Evolutionary conservation across 2,888 invertebrate genomes (phyloP).

Genomic region (Philhelius pedissequus): DNA sequence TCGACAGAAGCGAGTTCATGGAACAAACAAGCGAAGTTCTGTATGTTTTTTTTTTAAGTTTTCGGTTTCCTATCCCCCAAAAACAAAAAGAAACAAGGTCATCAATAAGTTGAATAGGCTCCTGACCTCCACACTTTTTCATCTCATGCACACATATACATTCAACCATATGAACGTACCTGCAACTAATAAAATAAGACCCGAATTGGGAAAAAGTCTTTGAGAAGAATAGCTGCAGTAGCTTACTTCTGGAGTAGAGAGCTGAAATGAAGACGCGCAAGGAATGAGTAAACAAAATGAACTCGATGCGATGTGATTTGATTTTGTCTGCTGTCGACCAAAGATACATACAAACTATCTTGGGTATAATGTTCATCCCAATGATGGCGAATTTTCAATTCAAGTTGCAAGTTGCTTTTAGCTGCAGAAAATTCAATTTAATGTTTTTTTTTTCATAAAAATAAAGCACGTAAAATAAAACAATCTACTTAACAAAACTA

Average conservation of each 20-base stretch:
- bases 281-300: conserved; percentile 43
- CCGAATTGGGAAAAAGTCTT: conserved; percentile 27
- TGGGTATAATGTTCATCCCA: neutral
- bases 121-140: conserved; percentile 22
- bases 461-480: neutral
- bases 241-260: conserved; percentile 11
- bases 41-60: neutral
- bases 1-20: neutral
- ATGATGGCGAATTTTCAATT: neutral
- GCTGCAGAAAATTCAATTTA: neutral
- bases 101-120: conserved; percentile 35
- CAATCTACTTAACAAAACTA: neutral
- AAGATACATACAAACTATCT: neutral
- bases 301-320: conserved; percentile 30
- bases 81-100: conserved; percentile 49
- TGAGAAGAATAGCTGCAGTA: conserved; percentile 36
- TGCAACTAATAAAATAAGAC: conserved; percentile 8
- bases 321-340: conserved; percentile 21
- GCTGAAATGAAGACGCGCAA: conserved; percentile 44
- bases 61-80: conserved; percentile 15
- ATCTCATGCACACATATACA: conserved; percentile 2
- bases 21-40: conserved; percentile 8
- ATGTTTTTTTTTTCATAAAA: neutral
- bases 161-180: neutral
- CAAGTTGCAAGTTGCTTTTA: neutral